Evolutionary conservation across 64 coral and sea anemone species (phyloP).

Genomic region (Pocillopora verrucosa): DNA sequence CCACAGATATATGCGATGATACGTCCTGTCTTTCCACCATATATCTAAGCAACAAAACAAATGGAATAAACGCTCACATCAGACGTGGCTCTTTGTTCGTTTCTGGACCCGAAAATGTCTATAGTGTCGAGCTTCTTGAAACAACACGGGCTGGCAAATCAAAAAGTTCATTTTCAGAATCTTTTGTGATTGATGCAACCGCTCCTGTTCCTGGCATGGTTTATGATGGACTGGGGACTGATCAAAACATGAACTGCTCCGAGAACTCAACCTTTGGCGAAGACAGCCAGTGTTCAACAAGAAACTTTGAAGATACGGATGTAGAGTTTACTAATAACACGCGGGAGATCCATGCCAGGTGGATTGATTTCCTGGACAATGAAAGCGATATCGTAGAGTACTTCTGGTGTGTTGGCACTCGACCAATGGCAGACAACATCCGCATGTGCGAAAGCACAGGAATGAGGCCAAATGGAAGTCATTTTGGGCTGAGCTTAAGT

Average conservation of each 20-base stretch:
- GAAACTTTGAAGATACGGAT: constrained; percentile 82
- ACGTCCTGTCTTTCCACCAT: constrained; percentile 15
- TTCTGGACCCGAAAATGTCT: constrained; percentile 57
- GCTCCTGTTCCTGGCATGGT: constrained; percentile 63
- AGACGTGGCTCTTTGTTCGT: constrained; percentile 42
- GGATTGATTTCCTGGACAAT: constrained; percentile 92
- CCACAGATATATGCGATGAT: constrained; percentile 28
- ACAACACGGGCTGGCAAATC: constrained; percentile 67
- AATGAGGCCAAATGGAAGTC: constrained; percentile 64
- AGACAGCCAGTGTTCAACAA: constrained; percentile 76
- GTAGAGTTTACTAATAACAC: constrained; percentile 84
- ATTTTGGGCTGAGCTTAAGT: constrained; percentile 60
- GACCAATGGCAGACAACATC: constrained; percentile 80
- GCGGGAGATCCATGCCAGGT: constrained; percentile 75
- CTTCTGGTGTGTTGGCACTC: constrained; percentile 90
- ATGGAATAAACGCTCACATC: neutral
- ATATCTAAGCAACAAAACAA: constrained; percentile 5
- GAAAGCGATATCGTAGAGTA: constrained; percentile 88
- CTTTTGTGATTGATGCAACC: constrained; percentile 78
- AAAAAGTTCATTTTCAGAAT: constrained; percentile 26
- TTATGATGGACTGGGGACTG: constrained; percentile 86
- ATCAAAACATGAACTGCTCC: constrained; percentile 75
- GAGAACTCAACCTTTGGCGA: constrained; percentile 78
- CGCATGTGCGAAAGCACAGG: constrained; percentile 74
- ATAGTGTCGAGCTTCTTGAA: constrained; percentile 61